Conservation (phyloP, 2,888 invertebrate genomes). For the Pammene fasciana region DNA sequence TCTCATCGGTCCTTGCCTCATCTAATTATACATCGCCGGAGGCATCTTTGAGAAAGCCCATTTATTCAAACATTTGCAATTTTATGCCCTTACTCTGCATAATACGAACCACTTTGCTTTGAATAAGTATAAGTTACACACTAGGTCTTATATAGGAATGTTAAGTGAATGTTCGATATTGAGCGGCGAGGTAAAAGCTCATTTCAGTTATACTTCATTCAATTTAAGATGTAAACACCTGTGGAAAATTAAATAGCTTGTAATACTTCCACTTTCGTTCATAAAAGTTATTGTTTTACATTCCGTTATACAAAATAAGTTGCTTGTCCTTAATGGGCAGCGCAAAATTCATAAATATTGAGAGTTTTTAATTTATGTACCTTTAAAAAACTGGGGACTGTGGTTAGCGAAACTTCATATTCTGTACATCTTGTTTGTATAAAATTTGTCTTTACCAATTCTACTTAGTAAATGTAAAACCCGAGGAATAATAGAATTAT, state of each 20-base stretch:
- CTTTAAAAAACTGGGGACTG: no score
- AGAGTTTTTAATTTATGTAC: no score
- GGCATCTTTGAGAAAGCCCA: constrained; percentile 29
- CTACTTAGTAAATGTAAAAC: no score
- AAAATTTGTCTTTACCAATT: no score
- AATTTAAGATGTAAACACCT: neutral
- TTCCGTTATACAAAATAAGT: no score
- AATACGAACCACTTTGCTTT: constrained; percentile 30
- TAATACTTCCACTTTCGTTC: neutral
- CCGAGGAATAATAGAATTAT: no score
- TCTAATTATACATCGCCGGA: constrained; percentile 21
- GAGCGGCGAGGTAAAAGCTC: constrained; percentile 10
- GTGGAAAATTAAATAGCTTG: no score
- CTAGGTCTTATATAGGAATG: constrained; percentile 18
- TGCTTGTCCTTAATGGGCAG: no score
- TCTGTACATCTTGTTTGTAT: no score
- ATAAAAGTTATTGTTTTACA: no score
- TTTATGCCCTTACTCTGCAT: constrained; percentile 22
- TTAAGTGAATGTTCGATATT: constrained; percentile 33
- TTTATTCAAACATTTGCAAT: constrained; percentile 21
- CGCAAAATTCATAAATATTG: no score
- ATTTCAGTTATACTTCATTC: constrained; percentile 15
- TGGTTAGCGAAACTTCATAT: no score
- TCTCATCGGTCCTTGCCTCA: constrained; percentile 25
- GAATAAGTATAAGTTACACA: constrained; percentile 21